Conservation (phyloP, 2,113 vertebrate species). For the Strix uralensis region DNA sequence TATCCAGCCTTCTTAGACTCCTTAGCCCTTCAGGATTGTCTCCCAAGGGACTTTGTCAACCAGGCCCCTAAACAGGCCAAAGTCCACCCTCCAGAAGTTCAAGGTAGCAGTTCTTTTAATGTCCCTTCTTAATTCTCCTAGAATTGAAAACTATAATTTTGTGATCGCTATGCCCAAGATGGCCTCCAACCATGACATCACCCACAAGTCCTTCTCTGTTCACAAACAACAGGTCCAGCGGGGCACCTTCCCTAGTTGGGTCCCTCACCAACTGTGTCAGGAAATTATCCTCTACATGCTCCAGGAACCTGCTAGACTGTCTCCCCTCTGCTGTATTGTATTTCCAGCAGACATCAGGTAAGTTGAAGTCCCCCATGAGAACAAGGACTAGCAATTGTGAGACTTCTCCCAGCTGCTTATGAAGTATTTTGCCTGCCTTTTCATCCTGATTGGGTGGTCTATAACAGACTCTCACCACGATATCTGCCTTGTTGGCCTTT, state of each 20-base stretch:
- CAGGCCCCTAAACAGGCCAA: background rate
- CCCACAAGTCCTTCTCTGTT: background rate
- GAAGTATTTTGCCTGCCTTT: background rate
- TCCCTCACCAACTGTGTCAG: background rate
- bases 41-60: background rate
- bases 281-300: background rate
- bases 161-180: background rate
- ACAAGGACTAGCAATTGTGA: background rate
- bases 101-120: background rate
- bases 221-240: background rate
- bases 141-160: background rate
- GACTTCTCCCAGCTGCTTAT: background rate
- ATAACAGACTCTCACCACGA: background rate
- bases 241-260: background rate
- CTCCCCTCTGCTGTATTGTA: background rate
- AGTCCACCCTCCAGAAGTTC: background rate
- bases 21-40: background rate
- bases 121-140: background rate
- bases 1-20: background rate
- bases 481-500: background rate
- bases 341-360: background rate
- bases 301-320: background rate
- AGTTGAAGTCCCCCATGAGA: background rate
- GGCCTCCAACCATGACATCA: background rate
- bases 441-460: background rate